phyloP scores from a whole-genome alignment of 2,797 vertebrate species.

The Poeciliopsis presidionis region DNA sequence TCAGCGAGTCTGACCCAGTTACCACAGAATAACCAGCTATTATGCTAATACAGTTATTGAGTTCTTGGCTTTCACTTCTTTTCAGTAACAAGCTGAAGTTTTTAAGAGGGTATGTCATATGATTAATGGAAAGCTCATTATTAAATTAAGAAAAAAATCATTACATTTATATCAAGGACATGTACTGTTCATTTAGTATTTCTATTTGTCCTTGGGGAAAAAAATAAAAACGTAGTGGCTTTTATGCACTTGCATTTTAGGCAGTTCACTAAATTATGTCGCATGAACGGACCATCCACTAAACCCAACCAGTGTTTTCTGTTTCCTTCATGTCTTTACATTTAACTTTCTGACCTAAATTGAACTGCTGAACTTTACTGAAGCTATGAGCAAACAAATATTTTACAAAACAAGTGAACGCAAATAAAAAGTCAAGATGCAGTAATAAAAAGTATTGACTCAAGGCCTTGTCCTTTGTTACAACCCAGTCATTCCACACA shows the following conservation, averaged over 20 bases:
- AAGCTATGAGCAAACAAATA: neutral
- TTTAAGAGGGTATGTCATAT: neutral
- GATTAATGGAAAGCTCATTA: neutral
- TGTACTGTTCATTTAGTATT: neutral
- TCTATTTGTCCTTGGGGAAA: neutral
- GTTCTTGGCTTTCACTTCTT: constrained; percentile 1
- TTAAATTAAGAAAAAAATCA: constrained; percentile 1
- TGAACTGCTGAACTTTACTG: neutral
- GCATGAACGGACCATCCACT: neutral
- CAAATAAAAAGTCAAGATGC: neutral
- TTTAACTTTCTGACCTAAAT: neutral
- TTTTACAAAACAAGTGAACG: neutral
- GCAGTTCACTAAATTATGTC: neutral
- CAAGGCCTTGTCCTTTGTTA: neutral
- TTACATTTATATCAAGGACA: neutral
- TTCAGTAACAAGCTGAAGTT: neutral
- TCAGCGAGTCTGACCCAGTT: constrained; percentile 4
- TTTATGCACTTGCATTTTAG: neutral
- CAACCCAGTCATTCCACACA: neutral
- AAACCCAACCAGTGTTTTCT: neutral
- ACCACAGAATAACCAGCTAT: neutral
- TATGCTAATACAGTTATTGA: constrained; percentile 5
- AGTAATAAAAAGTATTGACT: neutral
- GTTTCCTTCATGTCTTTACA: neutral
- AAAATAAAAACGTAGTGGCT: neutral